Evolutionary conservation across 2,888 invertebrate genomes (phyloP).

Genomic region (Noctua pronuba): DNA sequence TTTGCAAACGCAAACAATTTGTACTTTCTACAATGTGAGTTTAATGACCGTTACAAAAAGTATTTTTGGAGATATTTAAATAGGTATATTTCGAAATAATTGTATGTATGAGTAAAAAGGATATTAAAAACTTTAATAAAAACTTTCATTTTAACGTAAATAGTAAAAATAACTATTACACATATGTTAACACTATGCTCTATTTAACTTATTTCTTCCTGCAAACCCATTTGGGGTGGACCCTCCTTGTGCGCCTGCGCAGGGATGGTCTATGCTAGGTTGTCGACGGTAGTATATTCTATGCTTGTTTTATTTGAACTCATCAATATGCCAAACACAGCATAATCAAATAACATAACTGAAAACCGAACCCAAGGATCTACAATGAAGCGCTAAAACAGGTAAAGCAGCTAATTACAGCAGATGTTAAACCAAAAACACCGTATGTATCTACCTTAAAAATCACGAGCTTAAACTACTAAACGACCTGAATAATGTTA

Average conservation of each 20-base stretch:
- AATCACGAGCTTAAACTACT: too few species aligned
- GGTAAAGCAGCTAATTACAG: not conserved
- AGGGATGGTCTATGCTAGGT: not conserved
- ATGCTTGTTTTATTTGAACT: not conserved
- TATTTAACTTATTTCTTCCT: not conserved
- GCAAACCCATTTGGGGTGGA: too few species aligned
- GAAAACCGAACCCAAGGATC: constrained; percentile 7
- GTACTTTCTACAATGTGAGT: constrained; percentile 47
- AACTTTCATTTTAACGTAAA: not conserved
- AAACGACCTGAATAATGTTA: too few species aligned
- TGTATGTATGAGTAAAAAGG: not conserved
- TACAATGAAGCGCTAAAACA: constrained; percentile 27
- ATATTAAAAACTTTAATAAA: not conserved
- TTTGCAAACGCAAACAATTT: constrained; percentile 34
- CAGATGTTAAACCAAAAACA: too few species aligned
- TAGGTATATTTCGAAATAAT: not conserved
- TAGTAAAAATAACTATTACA: not conserved
- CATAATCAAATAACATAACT: constrained; percentile 4
- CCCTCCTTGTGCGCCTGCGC: too few species aligned
- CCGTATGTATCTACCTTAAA: too few species aligned
- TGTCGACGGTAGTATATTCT: not conserved
- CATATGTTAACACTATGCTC: not conserved
- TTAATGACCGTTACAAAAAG: constrained; percentile 23
- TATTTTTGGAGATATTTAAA: constrained; percentile 4
- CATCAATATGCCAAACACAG: too few species aligned